Evolutionary conservation across 1,140 invertebrate species (phyloP), one percentile per base, ranked within the genome.

Genomic region (Gonioctena quinquepunctata): DNA sequence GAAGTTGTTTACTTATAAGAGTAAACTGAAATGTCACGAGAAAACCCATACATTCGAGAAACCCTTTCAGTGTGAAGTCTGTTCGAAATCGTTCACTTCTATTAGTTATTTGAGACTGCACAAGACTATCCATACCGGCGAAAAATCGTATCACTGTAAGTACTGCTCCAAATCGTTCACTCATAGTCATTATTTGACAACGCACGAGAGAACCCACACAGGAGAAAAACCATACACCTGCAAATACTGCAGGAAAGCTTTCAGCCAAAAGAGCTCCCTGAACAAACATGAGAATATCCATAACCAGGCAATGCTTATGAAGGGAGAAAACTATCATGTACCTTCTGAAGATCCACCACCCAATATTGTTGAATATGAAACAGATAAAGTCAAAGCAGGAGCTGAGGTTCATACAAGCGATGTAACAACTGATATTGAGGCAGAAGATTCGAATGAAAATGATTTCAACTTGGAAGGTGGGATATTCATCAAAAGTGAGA

Each of bases 91-190:
- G 1, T 82, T 81, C 49, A 75, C 73, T 18, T 78, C 79, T 48
- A 76, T 71, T 5, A 74, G 73, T 70, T 78, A 80, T 70, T 68
- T 82, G 56, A 76, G 81, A 68, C 33, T 79, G 6, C 81, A 82
- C 56, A 71, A 77, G 33, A 66, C 77, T 21, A 79, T 78, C n/a
- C 93, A 94, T 73, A 76, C 76, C 21, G 79, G 79, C 7, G 77
- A 78, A 57, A 82, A 82, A 71, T 77, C 76, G 2, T 80, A 77
- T 64, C 65, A 68, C 33, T 82, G 80, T 66, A 70, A 73, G 48
- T 54, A 42, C 42, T 82, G 80, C 69, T 56, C 76, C 4, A 82
- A 81, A 68, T 69, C 79, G 1, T 82, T 80, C 66, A 76, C 78
- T 2, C 81, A 80, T 60, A 76, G 72, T 2, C 73, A 73, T 42